Percentiles rank a stretch among this genome's conserved stretches.
These are phyloP conservation scores for Struthidea cinerea DNA, from an alignment of 2,113 vertebrate genomes.

Conservation along the genomic window DNA sequence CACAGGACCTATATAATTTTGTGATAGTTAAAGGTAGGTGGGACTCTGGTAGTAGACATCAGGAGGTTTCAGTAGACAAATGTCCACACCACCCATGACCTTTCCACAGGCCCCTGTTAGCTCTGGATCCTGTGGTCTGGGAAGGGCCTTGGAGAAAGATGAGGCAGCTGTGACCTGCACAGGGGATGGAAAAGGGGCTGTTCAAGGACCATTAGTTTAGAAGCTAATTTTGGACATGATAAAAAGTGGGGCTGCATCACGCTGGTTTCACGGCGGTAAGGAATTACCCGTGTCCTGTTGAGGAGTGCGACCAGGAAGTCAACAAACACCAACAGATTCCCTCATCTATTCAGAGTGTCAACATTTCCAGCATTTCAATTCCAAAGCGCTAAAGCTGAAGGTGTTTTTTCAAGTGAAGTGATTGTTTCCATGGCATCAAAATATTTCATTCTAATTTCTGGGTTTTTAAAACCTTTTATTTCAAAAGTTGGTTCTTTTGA, in stretches of 20 bases:
- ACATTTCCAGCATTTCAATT: background rate
- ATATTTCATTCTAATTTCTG: background rate
- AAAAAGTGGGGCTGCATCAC: background rate
- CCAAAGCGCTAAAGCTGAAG: background rate
- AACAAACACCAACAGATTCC: background rate
- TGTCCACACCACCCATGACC: background rate
- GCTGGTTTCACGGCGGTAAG: background rate
- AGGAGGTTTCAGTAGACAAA: background rate
- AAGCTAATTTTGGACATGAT: background rate
- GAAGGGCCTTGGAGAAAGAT: background rate
- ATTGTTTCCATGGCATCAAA: slow-evolving; percentile 17
- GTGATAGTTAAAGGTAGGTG: background rate
- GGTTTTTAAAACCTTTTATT: background rate
- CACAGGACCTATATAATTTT: background rate
- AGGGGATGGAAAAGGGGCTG: background rate
- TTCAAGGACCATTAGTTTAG: background rate
- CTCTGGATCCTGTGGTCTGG: background rate
- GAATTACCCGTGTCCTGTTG: background rate
- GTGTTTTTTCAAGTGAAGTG: background rate
- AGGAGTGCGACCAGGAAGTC: background rate
- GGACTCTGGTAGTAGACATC: background rate
- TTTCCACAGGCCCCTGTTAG: background rate
- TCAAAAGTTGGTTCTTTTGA: background rate
- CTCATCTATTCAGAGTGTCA: background rate
- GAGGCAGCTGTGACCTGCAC: background rate